Evolutionary conservation across 2,113 vertebrate species (phyloP).

Genomic region (Neodon shergylaensis): DNA sequence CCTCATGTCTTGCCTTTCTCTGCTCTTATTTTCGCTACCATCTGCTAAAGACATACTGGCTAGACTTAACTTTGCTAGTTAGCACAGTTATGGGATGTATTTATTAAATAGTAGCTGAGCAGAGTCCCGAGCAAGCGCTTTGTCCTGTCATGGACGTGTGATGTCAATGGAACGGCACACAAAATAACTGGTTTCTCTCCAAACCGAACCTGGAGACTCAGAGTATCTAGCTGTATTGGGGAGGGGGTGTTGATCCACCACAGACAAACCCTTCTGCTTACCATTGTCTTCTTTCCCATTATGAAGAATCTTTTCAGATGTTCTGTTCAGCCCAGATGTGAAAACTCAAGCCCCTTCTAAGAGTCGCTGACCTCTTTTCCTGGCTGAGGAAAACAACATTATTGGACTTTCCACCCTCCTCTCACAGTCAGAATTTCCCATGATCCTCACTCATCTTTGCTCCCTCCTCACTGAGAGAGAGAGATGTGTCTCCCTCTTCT

Average conservation of each 20-base stretch:
- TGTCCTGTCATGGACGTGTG: neutral
- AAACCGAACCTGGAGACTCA: neutral
- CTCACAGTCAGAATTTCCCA: neutral
- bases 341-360: neutral
- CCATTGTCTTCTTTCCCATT: neutral
- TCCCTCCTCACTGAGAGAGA: neutral
- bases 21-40: neutral
- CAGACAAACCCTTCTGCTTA: too few species aligned
- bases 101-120: neutral
- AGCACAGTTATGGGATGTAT: neutral
- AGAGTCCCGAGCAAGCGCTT: neutral
- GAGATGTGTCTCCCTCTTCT: neutral
- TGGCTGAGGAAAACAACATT: neutral
- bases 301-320: neutral
- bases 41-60: too few species aligned
- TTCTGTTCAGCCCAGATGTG: neutral
- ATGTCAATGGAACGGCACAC: neutral
- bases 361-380: too few species aligned
- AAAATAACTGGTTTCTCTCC: neutral
- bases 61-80: neutral
- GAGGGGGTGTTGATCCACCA: neutral
- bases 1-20: neutral
- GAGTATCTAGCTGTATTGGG: neutral
- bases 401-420: too few species aligned
- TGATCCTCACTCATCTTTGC: neutral